These are phyloP conservation scores for Scotopteryx bipunctaria DNA, from an alignment of 2,888 invertebrate species.

Conservation along the genomic window DNA sequence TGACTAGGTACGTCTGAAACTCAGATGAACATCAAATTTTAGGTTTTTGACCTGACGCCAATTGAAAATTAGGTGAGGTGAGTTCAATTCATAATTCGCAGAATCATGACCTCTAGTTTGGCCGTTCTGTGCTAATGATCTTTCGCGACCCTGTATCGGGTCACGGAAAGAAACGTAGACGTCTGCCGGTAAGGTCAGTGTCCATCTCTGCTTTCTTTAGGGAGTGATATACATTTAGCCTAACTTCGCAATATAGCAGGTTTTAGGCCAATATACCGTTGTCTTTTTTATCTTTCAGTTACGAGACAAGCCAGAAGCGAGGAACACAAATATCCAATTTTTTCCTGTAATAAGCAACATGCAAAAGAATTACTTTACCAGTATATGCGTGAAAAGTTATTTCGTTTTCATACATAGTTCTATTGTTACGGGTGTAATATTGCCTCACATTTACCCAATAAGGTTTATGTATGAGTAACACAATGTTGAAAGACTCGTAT, in stretches of 20 bases:
- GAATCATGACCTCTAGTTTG: slow-evolving; percentile 47
- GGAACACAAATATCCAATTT: no score
- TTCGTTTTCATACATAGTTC: no score
- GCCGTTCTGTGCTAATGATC: slow-evolving; percentile 46
- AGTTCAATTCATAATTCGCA: slow-evolving; percentile 28
- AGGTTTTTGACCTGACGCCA: slow-evolving; percentile 24
- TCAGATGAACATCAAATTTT: no score
- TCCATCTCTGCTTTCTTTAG: slow-evolving; percentile 5
- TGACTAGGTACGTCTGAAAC: not conserved
- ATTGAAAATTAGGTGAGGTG: slow-evolving; percentile 26
- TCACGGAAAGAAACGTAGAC: slow-evolving; percentile 33
- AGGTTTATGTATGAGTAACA: not conserved
- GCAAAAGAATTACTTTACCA: no score
- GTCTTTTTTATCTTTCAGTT: no score
- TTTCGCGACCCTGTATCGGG: slow-evolving; percentile 45
- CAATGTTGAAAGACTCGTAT: not conserved
- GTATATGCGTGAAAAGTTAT: no score
- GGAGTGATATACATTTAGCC: not conserved
- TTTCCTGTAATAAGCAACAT: no score
- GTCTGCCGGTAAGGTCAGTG: slow-evolving; percentile 21
- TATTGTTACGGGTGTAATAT: no score
- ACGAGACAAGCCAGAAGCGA: no score
- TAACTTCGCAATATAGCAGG: not conserved
- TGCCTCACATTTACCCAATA: not conserved
- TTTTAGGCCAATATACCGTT: no score